These are phyloP conservation scores for Campaea margaritaria DNA, from an alignment of 2,888 invertebrate species.

Conservation along the genomic window DNA sequence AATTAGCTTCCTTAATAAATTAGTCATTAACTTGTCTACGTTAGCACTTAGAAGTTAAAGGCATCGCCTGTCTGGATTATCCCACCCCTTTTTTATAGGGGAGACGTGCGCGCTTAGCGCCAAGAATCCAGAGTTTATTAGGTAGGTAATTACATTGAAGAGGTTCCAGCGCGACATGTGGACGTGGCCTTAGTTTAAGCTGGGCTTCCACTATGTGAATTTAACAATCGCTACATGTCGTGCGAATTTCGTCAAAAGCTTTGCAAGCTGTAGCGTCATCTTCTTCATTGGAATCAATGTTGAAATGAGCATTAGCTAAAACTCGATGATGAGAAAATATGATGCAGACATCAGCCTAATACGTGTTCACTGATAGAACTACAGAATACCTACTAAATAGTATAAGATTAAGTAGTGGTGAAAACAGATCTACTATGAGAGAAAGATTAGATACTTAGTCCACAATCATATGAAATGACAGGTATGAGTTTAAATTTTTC, in stretches of 20 bases:
- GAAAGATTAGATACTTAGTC: too few relatives aligned
- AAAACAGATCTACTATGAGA: too few relatives aligned
- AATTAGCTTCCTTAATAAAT: constrained; percentile 36
- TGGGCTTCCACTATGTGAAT: constrained; percentile 10
- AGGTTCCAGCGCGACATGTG: constrained; percentile 32
- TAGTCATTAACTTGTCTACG: constrained; percentile 33
- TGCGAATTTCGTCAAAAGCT: not conserved
- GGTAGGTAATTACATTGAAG: constrained; percentile 41
- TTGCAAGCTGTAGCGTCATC: not conserved
- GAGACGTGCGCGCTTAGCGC: constrained; percentile 37
- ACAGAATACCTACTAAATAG: too few relatives aligned
- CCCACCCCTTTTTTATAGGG: constrained; percentile 40
- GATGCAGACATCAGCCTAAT: too few relatives aligned
- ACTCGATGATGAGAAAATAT: too few relatives aligned
- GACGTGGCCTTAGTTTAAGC: constrained; percentile 25
- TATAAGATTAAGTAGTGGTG: too few relatives aligned
- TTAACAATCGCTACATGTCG: not conserved
- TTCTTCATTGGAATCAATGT: too few relatives aligned
- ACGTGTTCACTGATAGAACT: too few relatives aligned
- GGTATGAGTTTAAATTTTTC: too few relatives aligned
- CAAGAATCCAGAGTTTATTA: constrained; percentile 40
- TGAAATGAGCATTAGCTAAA: too few relatives aligned
- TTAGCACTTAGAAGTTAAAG: constrained; percentile 24
- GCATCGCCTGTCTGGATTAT: constrained; percentile 33
- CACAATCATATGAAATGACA: too few relatives aligned